Evolutionary conservation across 2,888 invertebrate species (phyloP), one percentile per base, ranked within the genome.

Genomic region (Congeria kusceri): DNA sequence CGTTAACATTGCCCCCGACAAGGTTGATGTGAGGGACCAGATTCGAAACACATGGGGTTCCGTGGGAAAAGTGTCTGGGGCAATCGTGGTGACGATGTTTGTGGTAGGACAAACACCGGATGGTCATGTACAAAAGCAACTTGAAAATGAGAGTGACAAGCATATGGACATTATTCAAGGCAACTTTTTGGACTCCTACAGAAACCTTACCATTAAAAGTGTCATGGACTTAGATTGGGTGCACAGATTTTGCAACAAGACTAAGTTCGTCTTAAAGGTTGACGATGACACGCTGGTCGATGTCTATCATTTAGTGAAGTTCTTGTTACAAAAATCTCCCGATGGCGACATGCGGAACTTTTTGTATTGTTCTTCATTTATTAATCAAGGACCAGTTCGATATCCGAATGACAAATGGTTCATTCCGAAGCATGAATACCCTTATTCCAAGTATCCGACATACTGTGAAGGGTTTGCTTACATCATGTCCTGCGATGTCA

Each of bases 261-360:
- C 91, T 1, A 87, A 87, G 61, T 92, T 87, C 64, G 84, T 93
- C 25, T 82, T 93, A 20, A 92, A 92, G 77, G 83, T 88, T 0
- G 93, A 93, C 73, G 93, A 93, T 76, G 93, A 93, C 63, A 90
- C 91, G 0, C 88, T 92, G 70, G 87, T 93, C n/a, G 91, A 93
- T 63, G 77, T 89, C 91, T 92, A 96, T 28, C 95, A 95, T 85
- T 95, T 95, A 81, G 93, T 96, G 44, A 64, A 80, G 11, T 88
- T 86, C 65, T 71, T 90, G 4, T 47, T 68, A 18, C 67, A 67
- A n/a, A 78, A 76, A 47, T 74, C 74, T 0, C 79, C 74, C 0
- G 77, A 79, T 49, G 76, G 77, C 20, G 46, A 71, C 20, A 15
- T 79, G 25, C 58, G 80, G 23, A 80, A 87, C 58, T 85, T 86